Conservation (phyloP, 1,140 invertebrate genomes). For the Helicoverpa zea region DNA sequence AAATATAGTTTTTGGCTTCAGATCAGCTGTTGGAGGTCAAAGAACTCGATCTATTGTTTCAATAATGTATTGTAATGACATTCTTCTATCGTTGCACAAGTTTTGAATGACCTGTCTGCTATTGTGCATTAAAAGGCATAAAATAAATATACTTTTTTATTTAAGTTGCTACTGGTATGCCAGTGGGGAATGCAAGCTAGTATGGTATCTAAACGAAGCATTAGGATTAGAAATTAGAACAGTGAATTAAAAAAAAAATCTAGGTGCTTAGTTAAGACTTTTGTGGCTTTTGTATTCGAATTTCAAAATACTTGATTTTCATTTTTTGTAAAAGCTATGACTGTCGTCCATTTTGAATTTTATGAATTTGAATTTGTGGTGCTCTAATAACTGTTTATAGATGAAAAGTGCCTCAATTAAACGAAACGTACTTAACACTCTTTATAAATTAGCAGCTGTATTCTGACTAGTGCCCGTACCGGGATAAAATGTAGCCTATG, state of each 20-base stretch:
- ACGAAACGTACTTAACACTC: too few relatives aligned
- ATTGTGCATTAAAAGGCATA: constrained; percentile 26
- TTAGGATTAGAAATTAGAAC: neutral
- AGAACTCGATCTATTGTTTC: constrained; percentile 46
- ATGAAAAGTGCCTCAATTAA: too few relatives aligned
- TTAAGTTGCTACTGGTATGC: neutral
- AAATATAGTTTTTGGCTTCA: constrained; percentile 44
- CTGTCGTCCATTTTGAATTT: neutral
- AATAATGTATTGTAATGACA: constrained; percentile 46
- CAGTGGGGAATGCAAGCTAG: neutral
- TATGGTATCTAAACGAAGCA: neutral
- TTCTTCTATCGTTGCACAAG: constrained; percentile 40
- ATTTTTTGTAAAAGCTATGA: too few relatives aligned
- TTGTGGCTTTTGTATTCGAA: neutral
- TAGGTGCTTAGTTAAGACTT: too few relatives aligned
- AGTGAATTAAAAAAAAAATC: neutral
- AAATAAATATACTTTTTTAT: constrained; percentile 12
- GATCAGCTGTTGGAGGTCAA: constrained; percentile 48
- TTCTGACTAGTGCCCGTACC: too few relatives aligned
- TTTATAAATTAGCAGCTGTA: too few relatives aligned
- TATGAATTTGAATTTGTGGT: neutral
- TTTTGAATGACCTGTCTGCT: constrained; percentile 27
- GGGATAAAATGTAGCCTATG: too few relatives aligned
- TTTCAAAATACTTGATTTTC: neutral
- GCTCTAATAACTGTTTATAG: too few relatives aligned